phyloP scores from a whole-genome alignment of 1,140 invertebrate species.

The Macrobrachium rosenbergii region DNA sequence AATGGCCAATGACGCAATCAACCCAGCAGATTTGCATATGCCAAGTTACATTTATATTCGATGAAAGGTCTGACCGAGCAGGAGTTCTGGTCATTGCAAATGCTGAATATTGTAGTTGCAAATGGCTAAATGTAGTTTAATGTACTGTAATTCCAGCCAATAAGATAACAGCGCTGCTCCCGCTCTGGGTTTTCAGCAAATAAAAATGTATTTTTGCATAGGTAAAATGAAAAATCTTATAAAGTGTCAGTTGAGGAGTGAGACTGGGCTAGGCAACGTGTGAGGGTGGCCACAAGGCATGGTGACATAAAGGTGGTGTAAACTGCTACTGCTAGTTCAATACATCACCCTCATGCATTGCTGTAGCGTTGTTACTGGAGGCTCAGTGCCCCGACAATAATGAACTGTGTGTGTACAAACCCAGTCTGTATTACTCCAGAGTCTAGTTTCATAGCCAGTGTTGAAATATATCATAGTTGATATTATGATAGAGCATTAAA shows the following conservation, averaged over 20 bases:
- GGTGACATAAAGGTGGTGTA: background rate
- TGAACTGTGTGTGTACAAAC: constrained; percentile 62
- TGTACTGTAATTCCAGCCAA: constrained; percentile 39
- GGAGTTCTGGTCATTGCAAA: constrained; percentile 5
- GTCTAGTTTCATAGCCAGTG: constrained; percentile 63
- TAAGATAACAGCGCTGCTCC: constrained; percentile 40
- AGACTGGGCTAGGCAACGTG: constrained; percentile 40
- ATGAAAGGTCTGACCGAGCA: constrained; percentile 31
- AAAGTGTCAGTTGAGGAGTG: constrained; percentile 44
- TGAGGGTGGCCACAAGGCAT: background rate
- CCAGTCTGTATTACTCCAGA: constrained; percentile 57
- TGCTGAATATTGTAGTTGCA: constrained; percentile 9
- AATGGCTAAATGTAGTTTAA: constrained; percentile 25
- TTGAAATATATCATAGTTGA: constrained; percentile 59
- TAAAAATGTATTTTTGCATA: constrained; percentile 59
- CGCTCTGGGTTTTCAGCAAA: constrained; percentile 49
- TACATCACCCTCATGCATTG: constrained; percentile 15
- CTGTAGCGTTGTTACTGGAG: constrained; percentile 47
- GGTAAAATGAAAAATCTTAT: constrained; percentile 31
- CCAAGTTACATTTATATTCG: constrained; percentile 48
- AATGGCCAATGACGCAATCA: constrained; percentile 40
- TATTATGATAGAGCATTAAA: constrained; percentile 61
- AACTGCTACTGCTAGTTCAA: background rate
- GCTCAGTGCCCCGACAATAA: constrained; percentile 53
- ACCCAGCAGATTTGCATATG: constrained; percentile 43